Evolutionary conservation across 2,113 vertebrate genomes (phyloP).

Genomic region (Calyptomena viridis): DNA sequence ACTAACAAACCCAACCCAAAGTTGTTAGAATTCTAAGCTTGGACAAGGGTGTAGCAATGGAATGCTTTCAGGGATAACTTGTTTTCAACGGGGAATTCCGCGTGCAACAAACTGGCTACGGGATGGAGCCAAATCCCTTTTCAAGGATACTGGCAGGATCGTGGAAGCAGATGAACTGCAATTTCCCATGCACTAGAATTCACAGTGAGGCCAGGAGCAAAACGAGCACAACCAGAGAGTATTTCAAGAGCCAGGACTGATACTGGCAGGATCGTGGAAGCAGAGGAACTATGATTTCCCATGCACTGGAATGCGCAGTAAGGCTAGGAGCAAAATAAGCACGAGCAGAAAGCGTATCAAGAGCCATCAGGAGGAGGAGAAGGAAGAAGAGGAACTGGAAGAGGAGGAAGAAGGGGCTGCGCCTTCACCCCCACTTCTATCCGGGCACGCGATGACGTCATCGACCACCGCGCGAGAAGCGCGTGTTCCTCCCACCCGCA

Average conservation of each 20-base stretch:
- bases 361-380: background rate
- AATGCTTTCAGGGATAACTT: background rate
- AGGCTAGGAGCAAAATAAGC: background rate
- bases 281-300: background rate
- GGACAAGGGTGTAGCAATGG: background rate
- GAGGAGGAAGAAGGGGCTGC: background rate
- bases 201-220: conserved; percentile 40
- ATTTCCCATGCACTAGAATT: conserved; percentile 53
- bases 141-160: conserved; percentile 13
- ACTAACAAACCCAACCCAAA: too few species aligned
- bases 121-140: background rate
- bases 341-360: background rate
- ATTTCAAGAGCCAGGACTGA: conserved; percentile 5
- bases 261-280: background rate
- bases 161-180: conserved; percentile 41
- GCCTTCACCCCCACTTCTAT: background rate
- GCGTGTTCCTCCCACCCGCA: background rate
- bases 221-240: conserved; percentile 41
- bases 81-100: background rate
- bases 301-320: background rate
- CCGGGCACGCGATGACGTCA: conserved; percentile 1
- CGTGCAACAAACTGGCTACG: background rate
- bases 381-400: background rate
- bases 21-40: background rate
- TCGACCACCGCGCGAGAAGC: too few species aligned